These are phyloP conservation scores for Megastigmus dorsalis DNA, from an alignment of 2,888 invertebrate species.

Conservation along the genomic window DNA sequence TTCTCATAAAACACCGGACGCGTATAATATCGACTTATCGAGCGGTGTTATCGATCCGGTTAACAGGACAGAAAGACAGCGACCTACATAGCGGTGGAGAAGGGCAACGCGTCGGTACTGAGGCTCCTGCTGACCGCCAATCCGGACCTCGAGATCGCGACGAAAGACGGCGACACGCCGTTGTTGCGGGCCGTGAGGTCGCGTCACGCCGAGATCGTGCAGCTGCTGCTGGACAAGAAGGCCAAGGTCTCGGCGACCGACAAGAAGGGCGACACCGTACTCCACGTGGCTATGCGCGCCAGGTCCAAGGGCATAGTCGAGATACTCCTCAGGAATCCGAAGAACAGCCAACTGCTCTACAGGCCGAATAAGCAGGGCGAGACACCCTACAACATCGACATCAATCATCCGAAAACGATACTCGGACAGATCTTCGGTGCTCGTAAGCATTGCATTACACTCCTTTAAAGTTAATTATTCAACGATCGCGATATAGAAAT, in stretches of 20 bases:
- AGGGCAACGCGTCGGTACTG: conserved; percentile 90
- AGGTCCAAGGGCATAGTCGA: conserved; percentile 95
- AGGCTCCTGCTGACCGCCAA: conserved; percentile 90
- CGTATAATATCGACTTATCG: too few relatives aligned
- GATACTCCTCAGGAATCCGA: conserved; percentile 94
- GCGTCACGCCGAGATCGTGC: conserved; percentile 92
- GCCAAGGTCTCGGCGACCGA: conserved; percentile 95
- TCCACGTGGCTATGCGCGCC: conserved; percentile 97
- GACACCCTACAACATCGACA: conserved; percentile 98
- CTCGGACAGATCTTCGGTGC: conserved; percentile 97
- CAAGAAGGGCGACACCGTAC: conserved; percentile 93
- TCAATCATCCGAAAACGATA: conserved; percentile 95
- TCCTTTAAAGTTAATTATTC: too few relatives aligned
- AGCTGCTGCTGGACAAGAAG: conserved; percentile 91
- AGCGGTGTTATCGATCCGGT: too few relatives aligned
- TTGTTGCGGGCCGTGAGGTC: conserved; percentile 93
- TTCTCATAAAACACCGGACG: too few relatives aligned
- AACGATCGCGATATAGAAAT: too few relatives aligned
- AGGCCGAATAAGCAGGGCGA: conserved; percentile 95
- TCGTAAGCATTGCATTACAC: too few relatives aligned
- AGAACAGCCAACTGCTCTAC: conserved; percentile 95
- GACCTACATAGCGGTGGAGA: conserved; percentile 96
- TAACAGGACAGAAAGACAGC: conserved; percentile 96
- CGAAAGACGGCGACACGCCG: conserved; percentile 96
- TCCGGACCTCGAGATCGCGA: conserved; percentile 94